These are phyloP conservation scores for Battus philenor DNA, from an alignment of 1,140 invertebrate genomes.

Conservation along the genomic window DNA sequence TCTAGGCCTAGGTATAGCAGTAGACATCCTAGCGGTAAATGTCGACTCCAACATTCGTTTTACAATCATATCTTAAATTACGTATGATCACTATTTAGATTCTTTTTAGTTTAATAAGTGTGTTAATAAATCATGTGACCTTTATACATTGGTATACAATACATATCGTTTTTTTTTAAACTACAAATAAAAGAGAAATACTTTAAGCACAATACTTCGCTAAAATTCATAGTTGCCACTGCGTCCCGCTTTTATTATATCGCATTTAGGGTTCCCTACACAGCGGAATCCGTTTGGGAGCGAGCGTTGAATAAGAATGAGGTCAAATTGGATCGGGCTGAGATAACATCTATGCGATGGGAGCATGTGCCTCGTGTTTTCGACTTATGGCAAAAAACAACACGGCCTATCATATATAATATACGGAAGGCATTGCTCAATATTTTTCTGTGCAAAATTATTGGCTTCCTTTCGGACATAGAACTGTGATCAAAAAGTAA, in stretches of 20 bases:
- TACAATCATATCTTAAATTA: too few relatives aligned
- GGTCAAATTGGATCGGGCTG: conserved; percentile 56
- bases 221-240: conserved; percentile 8
- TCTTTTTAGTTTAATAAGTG: too few relatives aligned
- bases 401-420: conserved; percentile 6
- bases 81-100: too few relatives aligned
- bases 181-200: too few relatives aligned
- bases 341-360: conserved; percentile 25
- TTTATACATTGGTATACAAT: too few relatives aligned
- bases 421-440: neutral
- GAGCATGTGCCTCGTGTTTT: conserved; percentile 28
- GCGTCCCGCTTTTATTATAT: conserved; percentile 25
- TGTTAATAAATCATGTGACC: too few relatives aligned
- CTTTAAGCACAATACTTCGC: conserved; percentile 9
- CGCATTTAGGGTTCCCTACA: conserved; percentile 57
- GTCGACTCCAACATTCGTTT: too few relatives aligned
- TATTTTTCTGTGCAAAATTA: neutral
- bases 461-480: too few relatives aligned
- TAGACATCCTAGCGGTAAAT: too few relatives aligned
- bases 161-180: too few relatives aligned
- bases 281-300: conserved; percentile 40
- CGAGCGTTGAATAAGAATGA: conserved; percentile 66
- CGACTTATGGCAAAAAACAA: conserved; percentile 24
- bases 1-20: too few relatives aligned
- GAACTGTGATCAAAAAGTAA: too few relatives aligned